Conservation (phyloP, 2,888 invertebrate species). For the Yponomeuta plumbellus region DNA sequence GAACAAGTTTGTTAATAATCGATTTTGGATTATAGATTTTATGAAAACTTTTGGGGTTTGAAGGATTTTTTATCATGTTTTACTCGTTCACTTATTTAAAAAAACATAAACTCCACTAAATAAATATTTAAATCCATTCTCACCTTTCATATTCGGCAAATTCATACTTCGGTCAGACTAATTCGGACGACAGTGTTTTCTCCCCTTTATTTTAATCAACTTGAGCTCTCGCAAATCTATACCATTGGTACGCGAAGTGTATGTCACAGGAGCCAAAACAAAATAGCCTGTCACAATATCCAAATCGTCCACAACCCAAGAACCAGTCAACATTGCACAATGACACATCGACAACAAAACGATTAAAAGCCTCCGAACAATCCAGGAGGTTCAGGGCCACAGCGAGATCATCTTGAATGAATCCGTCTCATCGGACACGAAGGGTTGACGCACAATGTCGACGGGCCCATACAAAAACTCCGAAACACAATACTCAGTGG, state of each 20-base stretch:
- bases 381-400: conserved; percentile 48
- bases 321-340: not conserved
- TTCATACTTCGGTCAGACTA: no score
- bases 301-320: not conserved
- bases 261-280: not conserved
- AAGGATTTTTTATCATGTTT: no score
- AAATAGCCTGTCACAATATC: not conserved
- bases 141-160: no score
- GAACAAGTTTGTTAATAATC: not conserved
- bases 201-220: no score
- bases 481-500: conserved; percentile 73
- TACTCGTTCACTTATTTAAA: no score
- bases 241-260: no score
- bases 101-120: no score
- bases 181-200: no score
- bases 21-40: not conserved
- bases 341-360: conserved; percentile 11
- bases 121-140: no score
- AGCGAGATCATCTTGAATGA: conserved; percentile 70
- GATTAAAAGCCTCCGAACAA: conserved; percentile 8
- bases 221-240: no score
- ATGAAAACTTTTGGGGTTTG: not conserved
- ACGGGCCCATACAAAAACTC: conserved; percentile 72
- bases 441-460: conserved; percentile 71
- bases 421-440: conserved; percentile 63